Evolutionary conservation across 2,888 invertebrate species (phyloP), one percentile per base, ranked within the genome.

Genomic region (Epistrophe grossulariae): DNA sequence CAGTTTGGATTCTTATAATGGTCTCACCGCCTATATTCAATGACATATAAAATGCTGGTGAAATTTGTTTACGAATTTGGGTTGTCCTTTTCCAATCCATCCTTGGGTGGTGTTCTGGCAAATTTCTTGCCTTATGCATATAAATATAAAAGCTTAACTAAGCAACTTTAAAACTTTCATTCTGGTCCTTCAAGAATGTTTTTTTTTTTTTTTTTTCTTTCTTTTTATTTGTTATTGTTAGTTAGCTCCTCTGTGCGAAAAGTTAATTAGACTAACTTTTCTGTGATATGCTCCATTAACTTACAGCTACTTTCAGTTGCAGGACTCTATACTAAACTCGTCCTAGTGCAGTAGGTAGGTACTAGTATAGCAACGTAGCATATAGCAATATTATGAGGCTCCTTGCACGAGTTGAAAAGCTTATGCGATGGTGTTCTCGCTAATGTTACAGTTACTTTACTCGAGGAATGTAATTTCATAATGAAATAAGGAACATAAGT

Each of bases 231-330:
- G 11, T 19, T 40, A 4, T 55, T 24, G 11, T 68, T 68, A 50
- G 40, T 38, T 24, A 55, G 62, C 68, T 81, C 55, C 62, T 43
- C 77, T 73, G 48, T 24, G 72, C 74, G 78, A 59, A 82, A 82
- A 82, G 78, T 85, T 85, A 85, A 85, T 85, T 85, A 85, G 78
- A 78, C 78, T 74, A 82, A 85, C 85, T 80, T 85, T 81, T 85
- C 71, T 79, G 77, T 78, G 57, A 82, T 82, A 78, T 64, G 85
- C 85, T 82, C 78, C 82, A 85, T 85, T 85, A 85, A 85, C 73
- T 79, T 82, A 28, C 82, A 74, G 78, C 74, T 78, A 82, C 71
- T 74, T 70, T 64, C 77, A 73, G 73, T 77, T 78, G 70, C 85
- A 82, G 82, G 78, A 74, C 73, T 59, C 62, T 73, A n/a, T n/a